Evolutionary conservation across 53 echinoderm and acorn worm genomes (phyloP).

Genomic region (Stichopus horrens): DNA sequence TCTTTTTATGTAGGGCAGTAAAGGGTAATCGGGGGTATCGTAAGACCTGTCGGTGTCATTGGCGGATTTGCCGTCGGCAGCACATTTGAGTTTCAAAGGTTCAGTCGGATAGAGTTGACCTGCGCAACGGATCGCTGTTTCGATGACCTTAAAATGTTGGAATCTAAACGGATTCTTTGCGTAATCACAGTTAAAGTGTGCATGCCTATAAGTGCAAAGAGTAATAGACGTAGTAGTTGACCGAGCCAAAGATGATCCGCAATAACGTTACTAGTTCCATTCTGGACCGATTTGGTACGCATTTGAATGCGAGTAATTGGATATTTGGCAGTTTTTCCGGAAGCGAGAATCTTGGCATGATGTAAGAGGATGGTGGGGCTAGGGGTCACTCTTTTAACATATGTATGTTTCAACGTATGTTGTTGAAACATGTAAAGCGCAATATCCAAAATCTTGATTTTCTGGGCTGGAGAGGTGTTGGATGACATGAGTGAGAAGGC

Average conservation of each 20-base stretch:
- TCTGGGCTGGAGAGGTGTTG: background rate
- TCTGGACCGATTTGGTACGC: constrained; percentile 55
- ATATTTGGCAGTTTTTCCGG: constrained; percentile 40
- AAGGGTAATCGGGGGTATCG: too few species aligned
- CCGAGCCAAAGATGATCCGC: too few species aligned
- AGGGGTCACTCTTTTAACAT: constrained; percentile 6
- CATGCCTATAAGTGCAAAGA: constrained; percentile 53
- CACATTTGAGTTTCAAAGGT: background rate
- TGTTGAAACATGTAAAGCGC: constrained; percentile 30
- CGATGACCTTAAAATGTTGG: constrained; percentile 31
- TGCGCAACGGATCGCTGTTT: background rate
- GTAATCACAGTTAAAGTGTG: constrained; percentile 54
- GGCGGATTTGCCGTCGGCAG: background rate
- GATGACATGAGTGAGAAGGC: background rate
- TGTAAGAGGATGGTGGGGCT: constrained; percentile 17
- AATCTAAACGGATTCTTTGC: constrained; percentile 67
- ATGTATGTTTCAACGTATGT: background rate
- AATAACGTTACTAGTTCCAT: constrained; percentile 54
- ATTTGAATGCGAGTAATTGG: constrained; percentile 42
- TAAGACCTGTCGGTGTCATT: background rate
- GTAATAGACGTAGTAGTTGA: constrained; percentile 56
- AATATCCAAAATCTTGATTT: constrained; percentile 2
- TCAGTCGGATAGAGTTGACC: background rate
- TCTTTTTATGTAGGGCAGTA: background rate
- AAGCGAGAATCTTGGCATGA: constrained; percentile 36